Evolutionary conservation across 2,113 vertebrate species (phyloP).

Genomic region (Perca schrenkii): DNA sequence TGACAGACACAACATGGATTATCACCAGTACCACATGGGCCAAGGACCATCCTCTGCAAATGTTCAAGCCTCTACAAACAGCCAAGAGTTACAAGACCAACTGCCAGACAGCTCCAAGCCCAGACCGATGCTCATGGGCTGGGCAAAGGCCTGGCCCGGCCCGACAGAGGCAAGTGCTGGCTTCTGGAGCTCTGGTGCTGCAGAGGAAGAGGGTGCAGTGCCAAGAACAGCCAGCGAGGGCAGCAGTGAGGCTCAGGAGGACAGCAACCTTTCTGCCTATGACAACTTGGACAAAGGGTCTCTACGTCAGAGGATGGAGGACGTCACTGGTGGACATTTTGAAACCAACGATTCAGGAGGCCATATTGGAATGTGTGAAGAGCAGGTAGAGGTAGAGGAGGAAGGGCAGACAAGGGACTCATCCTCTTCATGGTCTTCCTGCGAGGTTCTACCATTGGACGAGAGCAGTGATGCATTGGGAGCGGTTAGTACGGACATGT

Average conservation of each 20-base stretch:
- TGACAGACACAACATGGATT: constrained; percentile 17
- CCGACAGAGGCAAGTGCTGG: constrained; percentile 10
- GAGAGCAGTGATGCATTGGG: constrained; percentile 22
- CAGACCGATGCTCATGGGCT: constrained; percentile 16
- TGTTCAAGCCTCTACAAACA: constrained; percentile 7
- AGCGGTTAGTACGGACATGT: neutral
- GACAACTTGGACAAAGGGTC: constrained; percentile 69
- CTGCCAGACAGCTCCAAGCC: constrained; percentile 11
- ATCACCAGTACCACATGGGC: constrained; percentile 2
- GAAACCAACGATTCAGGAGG: neutral
- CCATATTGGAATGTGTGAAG: neutral
- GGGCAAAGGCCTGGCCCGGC: constrained; percentile 47
- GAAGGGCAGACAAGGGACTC: constrained; percentile 43
- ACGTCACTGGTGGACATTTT: constrained; percentile 7
- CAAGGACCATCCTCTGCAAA: constrained; percentile 2
- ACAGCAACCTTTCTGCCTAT: constrained; percentile 75
- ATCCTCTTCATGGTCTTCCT: constrained; percentile 73
- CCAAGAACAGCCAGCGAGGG: constrained; percentile 54
- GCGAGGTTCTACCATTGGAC: constrained; percentile 65
- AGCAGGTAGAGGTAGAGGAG: constrained; percentile 14
- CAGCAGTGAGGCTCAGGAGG: constrained; percentile 73
- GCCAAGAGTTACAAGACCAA: constrained; percentile 21
- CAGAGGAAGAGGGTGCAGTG: constrained; percentile 6
- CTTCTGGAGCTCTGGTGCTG: constrained; percentile 67
- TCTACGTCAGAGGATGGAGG: neutral